These are phyloP conservation scores for Pocillopora grandis DNA, from an alignment of 92 coral and sea anemone genomes.

Conservation along the genomic window DNA sequence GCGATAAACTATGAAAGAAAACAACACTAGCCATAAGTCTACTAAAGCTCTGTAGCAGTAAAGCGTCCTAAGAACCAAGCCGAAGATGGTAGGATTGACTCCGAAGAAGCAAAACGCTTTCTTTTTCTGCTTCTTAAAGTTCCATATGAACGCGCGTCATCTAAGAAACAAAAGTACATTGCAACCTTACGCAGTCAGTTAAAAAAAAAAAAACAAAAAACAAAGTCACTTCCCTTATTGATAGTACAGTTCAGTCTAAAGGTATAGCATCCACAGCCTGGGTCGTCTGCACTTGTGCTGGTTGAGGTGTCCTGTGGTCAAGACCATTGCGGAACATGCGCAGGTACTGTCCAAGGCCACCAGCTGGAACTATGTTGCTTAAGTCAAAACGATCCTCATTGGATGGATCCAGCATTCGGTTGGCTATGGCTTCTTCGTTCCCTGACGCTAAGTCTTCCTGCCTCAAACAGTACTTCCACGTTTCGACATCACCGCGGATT, in stretches of 20 bases:
- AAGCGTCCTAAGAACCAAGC: too few species aligned
- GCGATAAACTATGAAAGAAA: too few species aligned
- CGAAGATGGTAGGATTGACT: too few species aligned
- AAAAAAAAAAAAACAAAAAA: too few species aligned
- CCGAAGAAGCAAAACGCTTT: too few species aligned
- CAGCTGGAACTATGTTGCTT: neutral
- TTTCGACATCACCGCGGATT: slow-evolving; percentile 1
- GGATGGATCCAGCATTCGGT: slow-evolving; percentile 8
- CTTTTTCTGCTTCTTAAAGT: too few species aligned
- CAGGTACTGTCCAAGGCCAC: neutral
- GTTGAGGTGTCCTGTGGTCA: neutral
- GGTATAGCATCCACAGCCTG: slow-evolving; percentile 1
- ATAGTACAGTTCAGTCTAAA: slow-evolving; percentile 9
- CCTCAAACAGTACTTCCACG: neutral
- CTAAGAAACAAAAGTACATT: too few species aligned
- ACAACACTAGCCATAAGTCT: too few species aligned
- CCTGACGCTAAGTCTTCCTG: slow-evolving; percentile 21
- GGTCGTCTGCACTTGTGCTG: neutral
- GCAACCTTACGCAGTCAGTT: too few species aligned
- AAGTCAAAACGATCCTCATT: neutral
- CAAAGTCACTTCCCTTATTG: too few species aligned
- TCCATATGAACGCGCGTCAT: too few species aligned
- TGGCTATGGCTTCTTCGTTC: slow-evolving; percentile 5
- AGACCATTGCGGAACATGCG: neutral
- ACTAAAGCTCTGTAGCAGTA: too few species aligned